A percentile compares a stretch with the other conserved stretches of the same genome.
These are phyloP conservation scores for Magallana nippona DNA, from an alignment of 2,888 invertebrate species.

Conservation along the genomic window DNA sequence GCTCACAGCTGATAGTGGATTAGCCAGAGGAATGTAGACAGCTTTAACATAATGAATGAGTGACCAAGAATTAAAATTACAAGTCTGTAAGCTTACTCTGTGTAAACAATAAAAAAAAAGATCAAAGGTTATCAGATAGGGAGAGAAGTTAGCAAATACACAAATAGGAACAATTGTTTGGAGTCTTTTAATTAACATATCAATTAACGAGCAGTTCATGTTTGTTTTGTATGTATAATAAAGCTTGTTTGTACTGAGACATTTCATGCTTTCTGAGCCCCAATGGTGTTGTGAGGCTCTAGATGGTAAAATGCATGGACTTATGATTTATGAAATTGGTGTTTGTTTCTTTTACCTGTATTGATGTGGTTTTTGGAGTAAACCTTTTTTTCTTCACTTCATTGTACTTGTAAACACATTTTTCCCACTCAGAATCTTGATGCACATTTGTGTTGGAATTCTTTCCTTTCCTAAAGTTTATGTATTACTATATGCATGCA, in stretches of 20 bases:
- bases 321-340: neutral
- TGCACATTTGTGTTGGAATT: neutral
- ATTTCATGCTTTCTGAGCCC: neutral
- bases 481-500: neutral
- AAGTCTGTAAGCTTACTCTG: neutral
- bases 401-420: constrained; percentile 15
- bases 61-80: neutral
- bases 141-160: constrained; percentile 10
- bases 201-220: neutral
- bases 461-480: neutral
- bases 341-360: neutral
- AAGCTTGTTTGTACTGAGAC: neutral
- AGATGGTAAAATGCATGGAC: constrained; percentile 15
- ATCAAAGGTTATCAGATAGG: constrained; percentile 12
- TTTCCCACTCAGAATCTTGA: neutral
- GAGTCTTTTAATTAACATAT: constrained; percentile 15
- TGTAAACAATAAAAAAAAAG: neutral
- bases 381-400: neutral
- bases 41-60: constrained; percentile 9
- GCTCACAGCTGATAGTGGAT: constrained; percentile 1
- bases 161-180: neutral
- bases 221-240: constrained; percentile 10
- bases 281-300: constrained; percentile 4
- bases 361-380: constrained; percentile 21
- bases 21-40: neutral